Conservation (phyloP, 2,113 vertebrate species). For the Sinocyclocheilus anophthalmus region DNA sequence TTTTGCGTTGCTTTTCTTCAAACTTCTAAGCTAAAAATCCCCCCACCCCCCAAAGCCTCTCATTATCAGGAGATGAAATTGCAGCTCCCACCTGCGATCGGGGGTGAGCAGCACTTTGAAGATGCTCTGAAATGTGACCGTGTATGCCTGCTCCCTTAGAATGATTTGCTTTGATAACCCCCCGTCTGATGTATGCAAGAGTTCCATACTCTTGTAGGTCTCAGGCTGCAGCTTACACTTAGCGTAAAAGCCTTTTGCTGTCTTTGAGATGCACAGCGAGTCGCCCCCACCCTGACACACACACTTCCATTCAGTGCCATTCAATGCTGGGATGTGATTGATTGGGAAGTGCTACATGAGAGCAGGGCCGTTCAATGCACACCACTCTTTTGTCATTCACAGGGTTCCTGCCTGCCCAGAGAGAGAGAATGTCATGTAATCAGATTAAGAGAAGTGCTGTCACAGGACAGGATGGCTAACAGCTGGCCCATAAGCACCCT, state of each 20-base stretch:
- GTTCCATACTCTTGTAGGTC: constrained; percentile 48
- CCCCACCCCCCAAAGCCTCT: constrained; percentile 45
- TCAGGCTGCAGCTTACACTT: constrained; percentile 64
- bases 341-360: constrained; percentile 68
- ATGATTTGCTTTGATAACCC: constrained; percentile 73
- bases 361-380: constrained; percentile 71
- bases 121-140: constrained; percentile 69
- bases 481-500: constrained; percentile 59
- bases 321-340: constrained; percentile 63
- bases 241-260: constrained; percentile 73
- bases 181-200: constrained; percentile 60
- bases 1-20: background rate
- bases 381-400: constrained; percentile 71
- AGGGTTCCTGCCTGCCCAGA: constrained; percentile 57
- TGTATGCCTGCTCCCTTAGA: constrained; percentile 58
- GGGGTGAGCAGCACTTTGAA: constrained; percentile 66
- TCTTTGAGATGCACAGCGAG: constrained; percentile 62
- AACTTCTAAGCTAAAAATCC: constrained; percentile 12
- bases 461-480: constrained; percentile 64
- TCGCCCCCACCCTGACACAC: constrained; percentile 23
- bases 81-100: constrained; percentile 58
- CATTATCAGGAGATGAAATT: constrained; percentile 59
- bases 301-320: constrained; percentile 42
- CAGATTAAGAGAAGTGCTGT: constrained; percentile 72
- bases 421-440: constrained; percentile 69